These are phyloP conservation scores for Mythimna ferrago DNA, from an alignment of 2,888 invertebrate species.

Conservation along the genomic window DNA sequence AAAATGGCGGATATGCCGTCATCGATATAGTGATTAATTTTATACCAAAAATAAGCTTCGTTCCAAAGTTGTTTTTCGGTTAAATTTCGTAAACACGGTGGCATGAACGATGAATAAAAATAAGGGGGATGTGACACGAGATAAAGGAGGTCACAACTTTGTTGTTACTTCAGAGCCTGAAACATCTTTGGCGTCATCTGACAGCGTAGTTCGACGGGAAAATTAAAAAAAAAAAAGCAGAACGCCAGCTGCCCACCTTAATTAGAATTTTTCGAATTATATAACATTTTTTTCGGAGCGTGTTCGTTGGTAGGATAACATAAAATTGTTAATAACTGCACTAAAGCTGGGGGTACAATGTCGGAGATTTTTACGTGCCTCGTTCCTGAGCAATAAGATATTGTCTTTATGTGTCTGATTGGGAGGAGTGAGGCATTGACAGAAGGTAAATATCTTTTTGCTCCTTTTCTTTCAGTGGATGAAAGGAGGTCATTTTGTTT, in stretches of 20 bases:
- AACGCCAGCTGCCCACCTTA: slow-evolving; percentile 86
- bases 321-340: slow-evolving; percentile 74
- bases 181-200: slow-evolving; percentile 84
- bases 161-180: slow-evolving; percentile 75
- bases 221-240: slow-evolving; percentile 84
- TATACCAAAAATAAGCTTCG: slow-evolving; percentile 1
- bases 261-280: slow-evolving; percentile 89
- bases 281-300: slow-evolving; percentile 76
- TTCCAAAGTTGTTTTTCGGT: slow-evolving; percentile 31
- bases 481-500: slow-evolving; percentile 17
- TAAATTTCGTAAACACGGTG: slow-evolving; percentile 56
- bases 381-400: slow-evolving; percentile 27
- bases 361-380: slow-evolving; percentile 49
- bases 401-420: slow-evolving; percentile 34
- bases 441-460: slow-evolving; percentile 11
- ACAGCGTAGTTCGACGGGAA: slow-evolving; percentile 82
- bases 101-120: slow-evolving; percentile 65
- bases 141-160: slow-evolving; percentile 78
- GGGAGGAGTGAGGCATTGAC: slow-evolving; percentile 5
- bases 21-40: slow-evolving; percentile 41
- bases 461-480: background rate
- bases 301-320: slow-evolving; percentile 68
- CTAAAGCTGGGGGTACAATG: slow-evolving; percentile 57
- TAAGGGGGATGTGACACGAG: slow-evolving; percentile 67
- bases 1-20: slow-evolving; percentile 15